Conservation (phyloP, 2,888 invertebrate genomes). For the Flexamia atlantica region DNA sequence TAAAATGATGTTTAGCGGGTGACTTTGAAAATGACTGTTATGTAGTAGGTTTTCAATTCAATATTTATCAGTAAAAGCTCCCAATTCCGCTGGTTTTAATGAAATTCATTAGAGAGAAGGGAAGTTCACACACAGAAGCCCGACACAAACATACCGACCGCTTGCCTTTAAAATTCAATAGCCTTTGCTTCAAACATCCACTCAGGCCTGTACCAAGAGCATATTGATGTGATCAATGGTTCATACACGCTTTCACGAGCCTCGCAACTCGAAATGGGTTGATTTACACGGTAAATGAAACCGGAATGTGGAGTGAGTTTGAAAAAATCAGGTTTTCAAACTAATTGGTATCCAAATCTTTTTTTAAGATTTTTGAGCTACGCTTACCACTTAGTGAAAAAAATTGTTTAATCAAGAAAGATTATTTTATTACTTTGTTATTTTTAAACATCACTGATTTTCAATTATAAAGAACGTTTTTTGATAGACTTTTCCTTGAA, state of each 20-base stretch:
- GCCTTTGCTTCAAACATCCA: constrained; percentile 15
- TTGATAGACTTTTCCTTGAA: too few relatives aligned
- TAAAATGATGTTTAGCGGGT: background rate
- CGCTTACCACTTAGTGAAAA: too few relatives aligned
- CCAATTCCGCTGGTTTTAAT: background rate
- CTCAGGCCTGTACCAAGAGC: background rate
- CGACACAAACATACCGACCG: background rate
- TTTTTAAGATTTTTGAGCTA: too few relatives aligned
- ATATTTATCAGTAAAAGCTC: background rate
- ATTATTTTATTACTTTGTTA: too few relatives aligned
- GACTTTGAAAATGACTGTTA: background rate
- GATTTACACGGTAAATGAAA: background rate
- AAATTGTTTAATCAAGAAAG: too few relatives aligned
- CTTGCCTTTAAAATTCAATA: constrained; percentile 15
- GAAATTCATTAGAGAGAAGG: constrained; percentile 15
- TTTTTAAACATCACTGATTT: too few relatives aligned
- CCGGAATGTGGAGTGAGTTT: background rate
- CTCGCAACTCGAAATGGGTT: background rate
- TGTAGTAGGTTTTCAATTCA: background rate
- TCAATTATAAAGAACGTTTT: too few relatives aligned
- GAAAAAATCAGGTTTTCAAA: too few relatives aligned
- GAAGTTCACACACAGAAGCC: constrained; percentile 12
- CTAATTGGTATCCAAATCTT: too few relatives aligned
- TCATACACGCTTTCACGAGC: background rate
- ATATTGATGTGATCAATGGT: constrained; percentile 22